Evolutionary conservation across 30 jellyfish, hydroid and myxozoan species (phyloP).

Genomic region (Phacellophora camtschatica): DNA sequence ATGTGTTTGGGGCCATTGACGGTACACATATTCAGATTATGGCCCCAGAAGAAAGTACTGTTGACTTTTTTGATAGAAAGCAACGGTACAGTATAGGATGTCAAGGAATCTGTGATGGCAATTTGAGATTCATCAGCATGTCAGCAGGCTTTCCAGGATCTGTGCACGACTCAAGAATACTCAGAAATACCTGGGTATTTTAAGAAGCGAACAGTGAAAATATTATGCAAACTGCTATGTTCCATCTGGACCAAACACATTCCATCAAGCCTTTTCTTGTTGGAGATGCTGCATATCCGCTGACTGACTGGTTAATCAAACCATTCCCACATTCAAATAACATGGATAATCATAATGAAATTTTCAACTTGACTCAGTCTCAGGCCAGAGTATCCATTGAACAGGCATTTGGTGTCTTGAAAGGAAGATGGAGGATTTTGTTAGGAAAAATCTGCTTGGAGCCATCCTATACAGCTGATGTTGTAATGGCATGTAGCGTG

Average conservation of each 20-base stretch:
- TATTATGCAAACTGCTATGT: background rate
- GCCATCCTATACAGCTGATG: constrained; percentile 19
- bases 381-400: constrained; percentile 19
- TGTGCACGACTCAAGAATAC: constrained; percentile 9
- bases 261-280: background rate
- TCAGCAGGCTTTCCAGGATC: constrained; percentile 34
- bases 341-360: background rate
- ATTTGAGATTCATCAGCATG: constrained; percentile 8
- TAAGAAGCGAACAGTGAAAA: background rate
- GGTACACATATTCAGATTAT: constrained; percentile 2
- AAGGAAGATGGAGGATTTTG: constrained; percentile 25
- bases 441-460: background rate
- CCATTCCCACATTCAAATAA: background rate
- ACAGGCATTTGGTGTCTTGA: constrained; percentile 11
- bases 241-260: background rate
- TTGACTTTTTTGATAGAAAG: constrained; percentile 37
- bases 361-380: constrained; percentile 2
- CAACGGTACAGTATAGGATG: constrained; percentile 25
- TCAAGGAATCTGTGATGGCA: constrained; percentile 41
- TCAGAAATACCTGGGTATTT: constrained; percentile 21
- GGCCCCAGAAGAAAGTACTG: constrained; percentile 23
- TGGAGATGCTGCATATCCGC: constrained; percentile 38
- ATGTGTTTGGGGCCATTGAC: constrained; percentile 32
- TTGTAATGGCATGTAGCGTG: constrained; percentile 6
- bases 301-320: constrained; percentile 18